Evolutionary conservation across 2,797 vertebrate species (phyloP).

Genomic region (Podargus strigoides): DNA sequence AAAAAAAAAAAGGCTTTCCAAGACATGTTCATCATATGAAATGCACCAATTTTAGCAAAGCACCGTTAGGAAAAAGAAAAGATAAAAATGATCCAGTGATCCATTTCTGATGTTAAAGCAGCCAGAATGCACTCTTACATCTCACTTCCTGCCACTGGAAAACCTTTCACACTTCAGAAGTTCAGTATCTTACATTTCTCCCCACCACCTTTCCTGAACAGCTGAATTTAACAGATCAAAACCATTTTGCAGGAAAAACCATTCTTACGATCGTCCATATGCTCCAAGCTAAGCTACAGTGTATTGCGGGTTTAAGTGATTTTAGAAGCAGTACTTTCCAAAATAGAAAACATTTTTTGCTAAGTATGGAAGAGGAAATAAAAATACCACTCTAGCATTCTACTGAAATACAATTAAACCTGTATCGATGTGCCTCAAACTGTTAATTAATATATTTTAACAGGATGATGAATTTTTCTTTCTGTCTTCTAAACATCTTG

Average conservation of each 20-base stretch:
- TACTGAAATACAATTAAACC: conserved; percentile 16
- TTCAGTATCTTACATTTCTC: background rate
- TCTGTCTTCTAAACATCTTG: background rate
- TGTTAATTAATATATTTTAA: background rate
- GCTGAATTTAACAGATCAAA: conserved; percentile 20
- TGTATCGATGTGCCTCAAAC: background rate
- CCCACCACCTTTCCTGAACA: background rate
- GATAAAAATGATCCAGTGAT: background rate
- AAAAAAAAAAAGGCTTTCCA: background rate
- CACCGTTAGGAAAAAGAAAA: background rate
- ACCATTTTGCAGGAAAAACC: background rate
- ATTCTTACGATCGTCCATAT: background rate
- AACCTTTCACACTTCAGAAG: background rate
- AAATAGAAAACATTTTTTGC: background rate
- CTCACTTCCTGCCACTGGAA: background rate
- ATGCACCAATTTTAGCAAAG: background rate
- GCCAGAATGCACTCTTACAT: background rate
- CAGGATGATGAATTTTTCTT: background rate
- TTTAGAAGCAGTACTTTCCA: background rate
- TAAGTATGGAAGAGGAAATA: background rate
- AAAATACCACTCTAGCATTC: background rate
- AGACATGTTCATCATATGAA: background rate
- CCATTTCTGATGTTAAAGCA: background rate
- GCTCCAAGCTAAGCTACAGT: conserved; percentile 19
- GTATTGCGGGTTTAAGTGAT: background rate